Evolutionary conservation across 2,113 vertebrate genomes (phyloP).

Genomic region (Etheostoma cragini): DNA sequence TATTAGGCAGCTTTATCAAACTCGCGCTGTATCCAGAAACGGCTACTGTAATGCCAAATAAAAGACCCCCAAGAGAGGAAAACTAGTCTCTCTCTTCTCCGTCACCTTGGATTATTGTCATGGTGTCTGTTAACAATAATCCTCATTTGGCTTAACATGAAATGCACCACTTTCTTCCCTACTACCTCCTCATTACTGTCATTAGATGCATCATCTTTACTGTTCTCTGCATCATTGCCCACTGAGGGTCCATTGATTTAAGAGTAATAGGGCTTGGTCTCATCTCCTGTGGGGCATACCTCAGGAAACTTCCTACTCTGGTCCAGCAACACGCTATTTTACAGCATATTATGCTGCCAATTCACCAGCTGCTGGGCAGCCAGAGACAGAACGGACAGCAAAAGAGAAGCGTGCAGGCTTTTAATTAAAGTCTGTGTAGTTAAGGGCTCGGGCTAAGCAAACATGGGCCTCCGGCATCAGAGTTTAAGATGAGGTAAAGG

Average conservation of each 20-base stretch:
- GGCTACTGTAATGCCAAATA: conserved; percentile 38
- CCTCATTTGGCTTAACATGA: conserved; percentile 25
- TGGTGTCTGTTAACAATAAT: conserved; percentile 13
- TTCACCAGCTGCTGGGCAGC: conserved; percentile 58
- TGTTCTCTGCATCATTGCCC: neutral
- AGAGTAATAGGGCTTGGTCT: neutral
- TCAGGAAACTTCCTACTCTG: neutral
- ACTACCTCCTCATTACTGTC: neutral
- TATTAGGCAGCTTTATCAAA: conserved; percentile 50
- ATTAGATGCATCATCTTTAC: conserved; percentile 12
- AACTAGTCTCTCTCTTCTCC: conserved; percentile 28
- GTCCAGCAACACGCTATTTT: neutral
- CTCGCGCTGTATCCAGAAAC: conserved; percentile 33
- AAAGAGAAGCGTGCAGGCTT: conserved; percentile 66
- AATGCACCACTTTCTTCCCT: neutral
- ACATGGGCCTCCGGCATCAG: conserved; percentile 73
- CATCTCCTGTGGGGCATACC: neutral
- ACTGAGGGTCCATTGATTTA: neutral
- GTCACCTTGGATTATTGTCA: conserved; percentile 52
- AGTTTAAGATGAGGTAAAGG: conserved; percentile 64
- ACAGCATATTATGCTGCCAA: conserved; percentile 6
- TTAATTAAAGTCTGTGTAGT: conserved; percentile 80
- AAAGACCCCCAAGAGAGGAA: conserved; percentile 64
- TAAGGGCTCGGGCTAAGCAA: conserved; percentile 74
- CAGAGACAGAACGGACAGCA: conserved; percentile 40